phyloP scores from a whole-genome alignment of 30 jellyfish, hydroid and myxozoan species.

The Nemopilema nomurai region DNA sequence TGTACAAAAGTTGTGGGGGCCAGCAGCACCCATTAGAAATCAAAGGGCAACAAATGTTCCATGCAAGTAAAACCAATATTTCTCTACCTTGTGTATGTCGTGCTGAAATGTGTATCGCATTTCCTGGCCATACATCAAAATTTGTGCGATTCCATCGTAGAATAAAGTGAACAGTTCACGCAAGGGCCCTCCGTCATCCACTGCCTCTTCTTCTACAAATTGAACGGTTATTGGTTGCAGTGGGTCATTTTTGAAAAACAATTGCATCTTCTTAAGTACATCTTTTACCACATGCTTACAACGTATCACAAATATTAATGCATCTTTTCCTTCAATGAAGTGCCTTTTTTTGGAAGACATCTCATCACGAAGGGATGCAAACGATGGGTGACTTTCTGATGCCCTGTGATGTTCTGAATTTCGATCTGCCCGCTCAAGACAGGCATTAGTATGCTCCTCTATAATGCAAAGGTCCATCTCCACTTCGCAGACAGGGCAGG shows the following conservation, averaged over 20 bases:
- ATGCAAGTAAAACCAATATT: no score
- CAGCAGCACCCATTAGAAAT: no score
- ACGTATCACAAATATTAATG: conserved; percentile 22
- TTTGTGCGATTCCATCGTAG: conserved; percentile 25
- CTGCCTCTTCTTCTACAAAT: conserved; percentile 32
- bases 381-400: background rate
- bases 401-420: background rate
- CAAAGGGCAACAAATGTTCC: no score
- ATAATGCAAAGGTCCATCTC: background rate
- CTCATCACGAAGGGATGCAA: background rate
- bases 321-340: background rate
- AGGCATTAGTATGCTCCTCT: conserved; percentile 2
- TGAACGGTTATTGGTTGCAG: conserved; percentile 26
- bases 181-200: conserved; percentile 45
- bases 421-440: background rate
- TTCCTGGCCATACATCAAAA: conserved; percentile 19
- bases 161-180: conserved; percentile 31
- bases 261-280: conserved; percentile 15
- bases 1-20: conserved; percentile 18
- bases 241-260: conserved; percentile 20
- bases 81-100: conserved; percentile 21
- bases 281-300: conserved; percentile 6
- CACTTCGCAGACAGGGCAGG: background rate
- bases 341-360: background rate
- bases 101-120: conserved; percentile 24